Evolutionary conservation across 2,797 vertebrate species (phyloP), one percentile per base, ranked within the genome.

Genomic region (Hephaestus fuliginosus): DNA sequence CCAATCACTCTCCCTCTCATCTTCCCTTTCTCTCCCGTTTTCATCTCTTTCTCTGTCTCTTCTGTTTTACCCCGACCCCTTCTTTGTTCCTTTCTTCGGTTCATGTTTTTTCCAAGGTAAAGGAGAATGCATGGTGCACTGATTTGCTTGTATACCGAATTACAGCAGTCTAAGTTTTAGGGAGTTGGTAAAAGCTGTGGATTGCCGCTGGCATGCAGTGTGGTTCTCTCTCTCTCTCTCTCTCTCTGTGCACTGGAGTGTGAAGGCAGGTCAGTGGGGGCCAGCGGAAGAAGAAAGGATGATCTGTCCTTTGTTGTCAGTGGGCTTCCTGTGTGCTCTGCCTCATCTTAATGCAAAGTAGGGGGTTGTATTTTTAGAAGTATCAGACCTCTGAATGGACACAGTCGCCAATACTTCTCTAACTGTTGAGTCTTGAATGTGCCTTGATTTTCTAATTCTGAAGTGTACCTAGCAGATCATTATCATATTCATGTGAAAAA

Each of bases 231-330:
- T 36, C 33, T 36, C 2, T 2, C 33, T 36, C 33, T 36, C 33
- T 36, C 33, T 85, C 58, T 86, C 12, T 14, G 69, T 85, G 80
- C 78, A 64, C 51, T 82, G 85, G 82, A 89, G 76, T 91, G 85
- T 88, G 82, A 91, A 88, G 83, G 83, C 84, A 80, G 89, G 91
- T 93, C 89, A 89, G 83, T 7, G n/a, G 64, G 71, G 88, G 87
- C 81, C 88, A 90, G 83, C 6, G 48, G 77, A 84, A 83, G 81
- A 89, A 46, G 76, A 88, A 79, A 86, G 79, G 86, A 86, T 84
- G 86, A 88, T 88, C 82, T 86, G 86, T 81, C 86, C 88, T 93
- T 74, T 89, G 86, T 90, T 93, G 86, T 91, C 89, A 87, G 74
- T 44, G 28, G 72, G 39, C 78, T 87, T 89, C 72, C 79, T 89